phyloP scores from a whole-genome alignment of 2,797 vertebrate genomes.

The Macropodus opercularis region DNA sequence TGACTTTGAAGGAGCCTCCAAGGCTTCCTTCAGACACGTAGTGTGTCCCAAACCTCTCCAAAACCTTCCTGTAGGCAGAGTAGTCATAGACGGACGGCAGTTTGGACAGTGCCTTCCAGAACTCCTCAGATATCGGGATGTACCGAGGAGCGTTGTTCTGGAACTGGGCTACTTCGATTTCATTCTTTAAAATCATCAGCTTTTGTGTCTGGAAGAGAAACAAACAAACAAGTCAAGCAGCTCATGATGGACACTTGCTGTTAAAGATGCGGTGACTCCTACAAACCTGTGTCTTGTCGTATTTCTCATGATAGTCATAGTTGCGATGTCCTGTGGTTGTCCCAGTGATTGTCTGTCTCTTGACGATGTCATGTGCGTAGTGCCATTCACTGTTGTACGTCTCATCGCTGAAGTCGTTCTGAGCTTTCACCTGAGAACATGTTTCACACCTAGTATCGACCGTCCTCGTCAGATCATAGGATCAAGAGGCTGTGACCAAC shows the following conservation, averaged over 20 bases:
- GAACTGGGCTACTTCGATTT: slow-evolving; percentile 85
- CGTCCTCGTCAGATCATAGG: no score
- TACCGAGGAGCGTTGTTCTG: slow-evolving; percentile 82
- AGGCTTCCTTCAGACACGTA: slow-evolving; percentile 89
- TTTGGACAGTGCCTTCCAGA: slow-evolving; percentile 87
- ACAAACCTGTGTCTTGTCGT: slow-evolving; percentile 47
- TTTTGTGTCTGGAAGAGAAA: slow-evolving; percentile 74
- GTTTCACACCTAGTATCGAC: no score
- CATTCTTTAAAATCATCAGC: slow-evolving; percentile 84
- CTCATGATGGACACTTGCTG: neutral
- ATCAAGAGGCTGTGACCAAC: no score
- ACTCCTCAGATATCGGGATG: slow-evolving; percentile 79
- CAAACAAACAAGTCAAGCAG: neutral
- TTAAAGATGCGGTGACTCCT: neutral
- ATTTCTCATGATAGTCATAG: slow-evolving; percentile 46
- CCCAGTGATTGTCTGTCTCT: slow-evolving; percentile 24
- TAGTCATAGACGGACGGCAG: slow-evolving; percentile 89
- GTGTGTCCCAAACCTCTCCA: slow-evolving; percentile 90
- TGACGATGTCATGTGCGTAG: slow-evolving; percentile 77
- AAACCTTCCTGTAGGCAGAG: slow-evolving; percentile 80
- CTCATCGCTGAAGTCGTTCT: slow-evolving; percentile 90
- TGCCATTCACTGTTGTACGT: slow-evolving; percentile 89
- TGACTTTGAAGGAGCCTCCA: slow-evolving; percentile 78
- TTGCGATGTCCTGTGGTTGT: slow-evolving; percentile 58
- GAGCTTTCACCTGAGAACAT: slow-evolving; percentile 81